Evolutionary conservation across 92 coral and sea anemone species (phyloP).

Genomic region (Isaurus tuberculatus): DNA sequence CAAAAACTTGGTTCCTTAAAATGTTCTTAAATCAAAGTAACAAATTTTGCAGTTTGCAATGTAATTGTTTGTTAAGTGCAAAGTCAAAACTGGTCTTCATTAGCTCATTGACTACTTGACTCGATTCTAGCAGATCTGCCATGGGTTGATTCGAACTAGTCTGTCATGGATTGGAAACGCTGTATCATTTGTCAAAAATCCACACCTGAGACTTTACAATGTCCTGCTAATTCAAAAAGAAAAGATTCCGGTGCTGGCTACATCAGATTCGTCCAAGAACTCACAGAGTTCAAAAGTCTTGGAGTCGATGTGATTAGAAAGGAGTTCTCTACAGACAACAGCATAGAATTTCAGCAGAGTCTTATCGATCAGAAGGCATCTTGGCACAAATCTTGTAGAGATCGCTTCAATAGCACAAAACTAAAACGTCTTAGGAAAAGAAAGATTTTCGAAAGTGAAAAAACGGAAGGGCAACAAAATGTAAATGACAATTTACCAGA

Average conservation of each 20-base stretch:
- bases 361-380: conserved; percentile 23
- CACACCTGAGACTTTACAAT: conserved; percentile 23
- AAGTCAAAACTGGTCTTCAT: conserved; percentile 15
- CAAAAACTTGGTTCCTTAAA: no score
- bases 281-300: conserved; percentile 31
- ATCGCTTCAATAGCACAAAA: conserved; percentile 50
- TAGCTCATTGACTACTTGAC: conserved; percentile 11
- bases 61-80: conserved; percentile 5
- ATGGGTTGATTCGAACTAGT: conserved; percentile 20
- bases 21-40: not conserved
- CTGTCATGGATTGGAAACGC: conserved; percentile 46
- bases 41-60: conserved; percentile 12
- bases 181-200: conserved; percentile 54
- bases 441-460: conserved; percentile 33
- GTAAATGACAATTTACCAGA: conserved; percentile 44
- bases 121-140: conserved; percentile 24
- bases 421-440: conserved; percentile 47
- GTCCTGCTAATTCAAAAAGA: conserved; percentile 38
- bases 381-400: conserved; percentile 59
- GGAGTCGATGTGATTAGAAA: conserved; percentile 23
- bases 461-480: conserved; percentile 36
- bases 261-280: conserved; percentile 26
- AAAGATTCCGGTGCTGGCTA: conserved; percentile 19
- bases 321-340: conserved; percentile 33
- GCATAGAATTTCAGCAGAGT: conserved; percentile 23